Evolutionary conservation across 2,888 invertebrate genomes (phyloP).

Genomic region (Eristalinus aeneus): DNA sequence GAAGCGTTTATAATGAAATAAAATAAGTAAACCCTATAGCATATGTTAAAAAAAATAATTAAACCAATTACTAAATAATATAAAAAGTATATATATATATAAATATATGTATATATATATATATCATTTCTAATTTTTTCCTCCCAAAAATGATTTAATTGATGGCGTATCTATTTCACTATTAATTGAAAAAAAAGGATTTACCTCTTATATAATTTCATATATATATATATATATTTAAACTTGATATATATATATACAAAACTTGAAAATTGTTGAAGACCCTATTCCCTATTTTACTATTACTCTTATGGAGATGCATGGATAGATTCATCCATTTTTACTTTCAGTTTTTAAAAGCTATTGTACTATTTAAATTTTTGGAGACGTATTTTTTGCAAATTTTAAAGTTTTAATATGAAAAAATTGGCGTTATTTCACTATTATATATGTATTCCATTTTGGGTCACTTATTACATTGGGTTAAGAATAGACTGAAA

Average conservation of each 20-base stretch:
- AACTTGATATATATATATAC: no score
- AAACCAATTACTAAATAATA: conserved; percentile 13
- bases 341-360: background rate
- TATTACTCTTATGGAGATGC: conserved; percentile 1
- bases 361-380: background rate
- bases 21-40: conserved; percentile 22
- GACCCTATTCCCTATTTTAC: background rate
- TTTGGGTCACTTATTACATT: no score
- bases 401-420: background rate
- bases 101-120: background rate
- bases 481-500: no score
- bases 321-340: background rate
- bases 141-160: background rate
- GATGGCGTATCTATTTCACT: conserved; percentile 55
- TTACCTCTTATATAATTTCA: no score
- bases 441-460: background rate
- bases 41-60: conserved; percentile 29
- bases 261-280: conserved; percentile 3
- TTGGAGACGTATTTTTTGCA: no score
- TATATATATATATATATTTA: no score
- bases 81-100: conserved; percentile 8
- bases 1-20: conserved; percentile 29
- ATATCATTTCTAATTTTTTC: background rate
- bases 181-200: conserved; percentile 23
- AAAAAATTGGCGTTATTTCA: conserved; percentile 1